These are phyloP conservation scores for Perognathus longimembris DNA, from an alignment of 2,113 vertebrate species.

Conservation along the genomic window DNA sequence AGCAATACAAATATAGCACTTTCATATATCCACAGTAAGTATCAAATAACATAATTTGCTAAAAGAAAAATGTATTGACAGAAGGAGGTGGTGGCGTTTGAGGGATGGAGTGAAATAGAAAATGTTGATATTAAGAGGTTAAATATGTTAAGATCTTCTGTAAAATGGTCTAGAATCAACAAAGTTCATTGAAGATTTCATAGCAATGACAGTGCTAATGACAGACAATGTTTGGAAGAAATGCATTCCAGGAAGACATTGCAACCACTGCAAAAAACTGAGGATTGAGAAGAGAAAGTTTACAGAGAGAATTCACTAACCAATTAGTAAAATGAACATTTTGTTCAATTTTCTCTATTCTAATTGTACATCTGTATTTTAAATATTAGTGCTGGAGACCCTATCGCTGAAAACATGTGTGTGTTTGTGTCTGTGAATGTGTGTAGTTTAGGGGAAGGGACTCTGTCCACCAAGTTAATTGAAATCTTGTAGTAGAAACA, in stretches of 20 bases:
- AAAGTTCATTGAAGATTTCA: not conserved
- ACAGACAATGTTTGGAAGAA: not conserved
- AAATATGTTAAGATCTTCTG: not conserved
- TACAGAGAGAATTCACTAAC: not conserved
- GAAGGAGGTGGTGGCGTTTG: no score
- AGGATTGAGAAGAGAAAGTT: not conserved
- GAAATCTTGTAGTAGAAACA: not conserved
- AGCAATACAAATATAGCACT: no score
- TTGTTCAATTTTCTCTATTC: conserved; percentile 2
- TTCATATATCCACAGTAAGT: not conserved
- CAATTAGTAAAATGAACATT: not conserved
- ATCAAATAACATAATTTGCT: not conserved
- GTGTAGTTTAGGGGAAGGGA: not conserved
- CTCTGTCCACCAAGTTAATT: conserved; percentile 5
- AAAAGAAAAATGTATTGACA: not conserved
- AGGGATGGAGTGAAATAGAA: not conserved
- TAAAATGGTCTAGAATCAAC: not conserved
- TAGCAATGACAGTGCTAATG: not conserved
- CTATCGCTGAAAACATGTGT: no score
- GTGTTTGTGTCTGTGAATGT: not conserved
- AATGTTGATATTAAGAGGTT: not conserved
- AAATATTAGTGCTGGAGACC: not conserved
- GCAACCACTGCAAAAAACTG: not conserved
- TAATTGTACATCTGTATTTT: not conserved
- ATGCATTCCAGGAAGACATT: not conserved